Percentiles rank a stretch among this genome's conserved stretches.
phyloP scores from a whole-genome alignment of 2,797 vertebrate genomes.

The Epinephelus coioides region DNA sequence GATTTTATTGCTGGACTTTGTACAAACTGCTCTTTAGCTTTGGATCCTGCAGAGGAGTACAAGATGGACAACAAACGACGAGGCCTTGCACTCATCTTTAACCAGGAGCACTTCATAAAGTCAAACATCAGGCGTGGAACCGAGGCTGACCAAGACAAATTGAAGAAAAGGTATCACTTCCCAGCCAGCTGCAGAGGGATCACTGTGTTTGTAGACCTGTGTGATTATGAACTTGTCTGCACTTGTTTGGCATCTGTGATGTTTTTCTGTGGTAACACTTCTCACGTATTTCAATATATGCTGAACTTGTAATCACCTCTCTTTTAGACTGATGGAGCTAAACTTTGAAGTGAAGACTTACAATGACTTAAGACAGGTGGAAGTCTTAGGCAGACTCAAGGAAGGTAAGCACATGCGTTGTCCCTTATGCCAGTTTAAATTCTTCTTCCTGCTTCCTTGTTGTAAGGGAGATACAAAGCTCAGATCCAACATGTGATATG shows the following conservation, averaged over 20 bases:
- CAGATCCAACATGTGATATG: background rate
- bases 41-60: slow-evolving; percentile 90
- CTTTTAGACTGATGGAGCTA: slow-evolving; percentile 84
- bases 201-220: no score
- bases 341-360: slow-evolving; percentile 91
- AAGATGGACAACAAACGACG: slow-evolving; percentile 90
- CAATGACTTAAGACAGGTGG: slow-evolving; percentile 83
- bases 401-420: slow-evolving; percentile 82
- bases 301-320: background rate
- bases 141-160: slow-evolving; percentile 85
- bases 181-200: background rate
- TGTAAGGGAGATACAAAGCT: background rate
- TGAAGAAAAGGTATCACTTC: slow-evolving; percentile 85
- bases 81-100: slow-evolving; percentile 94
- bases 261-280: background rate
- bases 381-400: slow-evolving; percentile 82
- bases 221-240: no score
- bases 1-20: background rate
- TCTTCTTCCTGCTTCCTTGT: background rate
- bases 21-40: slow-evolving; percentile 3
- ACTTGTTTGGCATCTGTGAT: background rate
- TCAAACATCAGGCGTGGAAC: slow-evolving; percentile 74
- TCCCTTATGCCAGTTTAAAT: background rate
- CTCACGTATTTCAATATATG: no score
- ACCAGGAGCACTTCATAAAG: slow-evolving; percentile 89